phyloP scores from a whole-genome alignment of 2,888 invertebrate genomes.

The Aphodius granarius region DNA sequence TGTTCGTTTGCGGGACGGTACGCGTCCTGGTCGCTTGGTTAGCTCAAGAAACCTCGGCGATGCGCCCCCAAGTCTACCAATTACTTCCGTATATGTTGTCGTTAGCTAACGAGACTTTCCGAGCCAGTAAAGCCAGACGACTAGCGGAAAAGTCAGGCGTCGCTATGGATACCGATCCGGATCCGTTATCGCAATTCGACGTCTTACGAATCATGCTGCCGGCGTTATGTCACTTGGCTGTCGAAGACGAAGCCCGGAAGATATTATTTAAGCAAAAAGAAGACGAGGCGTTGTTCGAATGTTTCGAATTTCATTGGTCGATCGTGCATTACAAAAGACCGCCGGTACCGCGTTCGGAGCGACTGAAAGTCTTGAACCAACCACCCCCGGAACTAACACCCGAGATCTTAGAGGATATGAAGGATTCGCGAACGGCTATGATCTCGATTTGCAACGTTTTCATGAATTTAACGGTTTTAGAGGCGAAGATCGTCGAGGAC shows the following conservation, averaged over 20 bases:
- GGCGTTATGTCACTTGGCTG: constrained; percentile 86
- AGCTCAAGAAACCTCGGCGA: constrained; percentile 86
- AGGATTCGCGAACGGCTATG: constrained; percentile 82
- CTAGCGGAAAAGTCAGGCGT: constrained; percentile 67
- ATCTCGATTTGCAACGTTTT: constrained; percentile 88
- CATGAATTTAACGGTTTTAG: constrained; percentile 89
- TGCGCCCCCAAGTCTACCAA: constrained; percentile 80
- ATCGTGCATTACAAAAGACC: constrained; percentile 85
- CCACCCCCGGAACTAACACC: constrained; percentile 77
- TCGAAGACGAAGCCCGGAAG: constrained; percentile 85
- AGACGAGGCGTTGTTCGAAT: constrained; percentile 79
- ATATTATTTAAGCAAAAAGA: constrained; percentile 76
- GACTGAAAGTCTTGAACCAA: constrained; percentile 72
- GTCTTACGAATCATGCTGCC: constrained; percentile 82
- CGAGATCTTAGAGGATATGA: constrained; percentile 77
- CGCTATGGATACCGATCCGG: constrained; percentile 47
- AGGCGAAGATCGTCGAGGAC: constrained; percentile 80
- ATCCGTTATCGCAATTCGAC: constrained; percentile 59
- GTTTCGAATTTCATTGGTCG: constrained; percentile 82
- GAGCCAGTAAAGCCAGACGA: constrained; percentile 69
- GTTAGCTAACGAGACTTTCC: constrained; percentile 80
- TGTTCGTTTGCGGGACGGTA: constrained; percentile 82
- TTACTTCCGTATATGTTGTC: constrained; percentile 80
- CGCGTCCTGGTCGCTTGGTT: constrained; percentile 87
- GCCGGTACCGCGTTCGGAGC: constrained; percentile 77